Evolutionary conservation across 2,797 vertebrate species (phyloP).

Genomic region (Chaenodraco wilsoni): DNA sequence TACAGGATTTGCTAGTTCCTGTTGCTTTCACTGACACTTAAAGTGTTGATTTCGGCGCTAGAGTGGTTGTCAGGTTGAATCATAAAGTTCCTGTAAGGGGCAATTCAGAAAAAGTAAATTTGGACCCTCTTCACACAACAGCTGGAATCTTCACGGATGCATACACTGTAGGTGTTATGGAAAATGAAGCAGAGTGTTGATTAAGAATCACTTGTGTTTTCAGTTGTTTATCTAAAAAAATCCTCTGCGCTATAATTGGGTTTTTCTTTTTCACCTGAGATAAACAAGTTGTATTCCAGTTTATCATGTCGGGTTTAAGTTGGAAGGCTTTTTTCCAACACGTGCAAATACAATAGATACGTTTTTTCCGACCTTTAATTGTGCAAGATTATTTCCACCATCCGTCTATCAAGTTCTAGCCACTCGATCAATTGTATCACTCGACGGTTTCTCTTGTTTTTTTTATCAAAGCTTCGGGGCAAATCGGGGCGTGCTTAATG

Average conservation of each 20-base stretch:
- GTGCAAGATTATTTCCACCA: conserved; percentile 68
- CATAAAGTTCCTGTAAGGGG: neutral
- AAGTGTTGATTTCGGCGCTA: neutral
- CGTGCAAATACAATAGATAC: conserved; percentile 41
- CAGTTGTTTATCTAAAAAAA: conserved; percentile 21
- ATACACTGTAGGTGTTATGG: neutral
- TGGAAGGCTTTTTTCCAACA: conserved; percentile 27
- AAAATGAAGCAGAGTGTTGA: conserved; percentile 15
- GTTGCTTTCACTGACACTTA: neutral
- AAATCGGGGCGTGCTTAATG: conserved; percentile 31
- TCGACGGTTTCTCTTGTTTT: conserved; percentile 33
- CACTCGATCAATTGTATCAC: conserved; percentile 50
- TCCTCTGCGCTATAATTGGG: conserved; percentile 21
- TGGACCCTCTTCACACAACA: neutral
- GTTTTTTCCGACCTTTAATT: conserved; percentile 42
- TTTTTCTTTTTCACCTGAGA: conserved; percentile 51
- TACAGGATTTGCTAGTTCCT: neutral
- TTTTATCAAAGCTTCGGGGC: conserved; percentile 34
- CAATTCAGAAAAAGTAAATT: neutral
- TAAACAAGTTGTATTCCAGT: conserved; percentile 27
- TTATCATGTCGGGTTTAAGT: conserved; percentile 41
- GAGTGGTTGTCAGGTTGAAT: neutral
- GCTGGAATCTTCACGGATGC: neutral
- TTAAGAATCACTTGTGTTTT: conserved; percentile 18
- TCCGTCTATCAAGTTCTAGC: conserved; percentile 52